phyloP scores from a whole-genome alignment of 2,888 invertebrate species.

The Agrochola circellaris region DNA sequence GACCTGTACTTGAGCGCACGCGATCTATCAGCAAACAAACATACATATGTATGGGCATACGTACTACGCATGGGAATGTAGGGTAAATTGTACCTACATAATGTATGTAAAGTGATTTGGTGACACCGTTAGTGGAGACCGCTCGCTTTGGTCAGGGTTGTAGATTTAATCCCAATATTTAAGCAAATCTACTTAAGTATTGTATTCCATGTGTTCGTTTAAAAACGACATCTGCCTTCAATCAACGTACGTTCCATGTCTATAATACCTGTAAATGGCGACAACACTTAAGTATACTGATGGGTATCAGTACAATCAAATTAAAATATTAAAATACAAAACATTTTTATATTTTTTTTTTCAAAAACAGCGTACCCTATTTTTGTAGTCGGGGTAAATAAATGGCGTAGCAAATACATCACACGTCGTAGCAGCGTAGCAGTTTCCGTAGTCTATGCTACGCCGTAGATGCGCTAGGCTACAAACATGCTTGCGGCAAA shows the following conservation, averaged over 20 bases:
- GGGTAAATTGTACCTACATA: slow-evolving; percentile 30
- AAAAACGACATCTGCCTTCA: neutral
- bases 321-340: neutral
- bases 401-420: neutral
- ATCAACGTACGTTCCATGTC: neutral
- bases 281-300: neutral
- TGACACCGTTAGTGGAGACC: slow-evolving; percentile 36
- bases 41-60: slow-evolving; percentile 44
- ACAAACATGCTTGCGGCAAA: slow-evolving; percentile 1
- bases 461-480: slow-evolving; percentile 47
- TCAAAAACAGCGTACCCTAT: neutral
- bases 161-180: slow-evolving; percentile 9
- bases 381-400: neutral
- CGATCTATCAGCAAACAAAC: slow-evolving; percentile 63
- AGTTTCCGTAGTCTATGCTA: slow-evolving; percentile 35
- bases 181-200: slow-evolving; percentile 6
- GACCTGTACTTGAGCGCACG: slow-evolving; percentile 56
- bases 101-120: slow-evolving; percentile 57
- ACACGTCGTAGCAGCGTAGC: slow-evolving; percentile 17
- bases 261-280: neutral
- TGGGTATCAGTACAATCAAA: neutral
- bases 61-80: slow-evolving; percentile 52
- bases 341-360: neutral
- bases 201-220: neutral
- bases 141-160: slow-evolving; percentile 7